phyloP scores from a whole-genome alignment of 2,888 invertebrate genomes.

The Agrilus cyanescens region DNA sequence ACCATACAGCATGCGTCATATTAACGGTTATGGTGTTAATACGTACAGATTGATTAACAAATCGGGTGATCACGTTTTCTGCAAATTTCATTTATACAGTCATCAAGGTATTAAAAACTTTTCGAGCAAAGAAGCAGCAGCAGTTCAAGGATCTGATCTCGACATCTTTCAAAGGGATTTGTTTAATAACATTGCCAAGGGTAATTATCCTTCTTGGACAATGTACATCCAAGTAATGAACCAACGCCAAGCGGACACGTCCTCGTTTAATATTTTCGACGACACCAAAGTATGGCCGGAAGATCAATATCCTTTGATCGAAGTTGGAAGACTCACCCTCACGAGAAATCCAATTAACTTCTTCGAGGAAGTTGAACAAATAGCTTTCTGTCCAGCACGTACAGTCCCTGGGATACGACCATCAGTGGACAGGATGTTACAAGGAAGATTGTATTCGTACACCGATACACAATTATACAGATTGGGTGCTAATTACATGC shows the following conservation, averaged over 20 bases:
- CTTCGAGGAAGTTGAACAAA: slow-evolving; percentile 87
- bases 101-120: slow-evolving; percentile 83
- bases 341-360: slow-evolving; percentile 85
- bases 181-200: slow-evolving; percentile 73
- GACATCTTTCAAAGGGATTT: slow-evolving; percentile 83
- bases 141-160: slow-evolving; percentile 65
- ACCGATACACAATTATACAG: slow-evolving; percentile 84
- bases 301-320: slow-evolving; percentile 72
- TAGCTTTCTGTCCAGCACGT: slow-evolving; percentile 81
- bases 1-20: slow-evolving; percentile 66
- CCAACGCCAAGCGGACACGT: slow-evolving; percentile 66
- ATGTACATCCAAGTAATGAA: slow-evolving; percentile 81
- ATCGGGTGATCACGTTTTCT: slow-evolving; percentile 57
- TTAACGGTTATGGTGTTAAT: slow-evolving; percentile 86
- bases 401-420: slow-evolving; percentile 86
- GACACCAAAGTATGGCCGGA: slow-evolving; percentile 90
- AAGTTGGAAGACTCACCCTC: slow-evolving; percentile 74
- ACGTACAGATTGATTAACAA: slow-evolving; percentile 83
- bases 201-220: slow-evolving; percentile 66
- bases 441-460: slow-evolving; percentile 78
- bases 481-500: slow-evolving; percentile 80
- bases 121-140: slow-evolving; percentile 50
- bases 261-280: slow-evolving; percentile 83
- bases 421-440: slow-evolving; percentile 86
- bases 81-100: slow-evolving; percentile 87